Percentiles rank a stretch among this genome's conserved stretches.
Conservation (phyloP, 2,797 vertebrate genomes). For the Leuciscus waleckii region DNA sequence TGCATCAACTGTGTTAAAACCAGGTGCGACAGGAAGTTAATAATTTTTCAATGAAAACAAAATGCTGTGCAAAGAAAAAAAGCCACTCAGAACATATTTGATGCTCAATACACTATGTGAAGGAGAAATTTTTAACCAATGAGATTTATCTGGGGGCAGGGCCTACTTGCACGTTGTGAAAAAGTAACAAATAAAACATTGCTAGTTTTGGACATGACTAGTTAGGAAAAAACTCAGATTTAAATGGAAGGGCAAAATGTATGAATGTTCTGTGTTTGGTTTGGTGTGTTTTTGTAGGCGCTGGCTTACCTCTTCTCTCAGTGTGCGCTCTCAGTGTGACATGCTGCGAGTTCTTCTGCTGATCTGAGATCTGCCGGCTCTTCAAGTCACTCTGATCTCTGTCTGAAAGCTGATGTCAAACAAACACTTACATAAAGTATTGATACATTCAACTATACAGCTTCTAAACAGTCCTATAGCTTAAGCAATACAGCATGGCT, state of each 20-base stretch:
- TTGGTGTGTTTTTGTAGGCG: constrained; percentile 6
- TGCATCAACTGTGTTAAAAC: background rate
- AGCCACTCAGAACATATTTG: background rate
- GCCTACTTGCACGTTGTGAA: background rate
- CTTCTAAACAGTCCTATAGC: background rate
- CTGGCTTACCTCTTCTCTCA: constrained; percentile 49
- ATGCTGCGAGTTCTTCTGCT: constrained; percentile 43
- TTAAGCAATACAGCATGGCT: background rate
- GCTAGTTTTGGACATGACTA: background rate
- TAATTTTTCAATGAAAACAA: background rate
- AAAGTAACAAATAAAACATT: background rate
- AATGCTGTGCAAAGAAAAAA: background rate
- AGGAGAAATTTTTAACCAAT: background rate
- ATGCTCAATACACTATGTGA: background rate
- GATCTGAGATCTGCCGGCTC: constrained; percentile 39
- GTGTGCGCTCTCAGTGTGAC: constrained; percentile 40
- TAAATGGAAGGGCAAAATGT: constrained; percentile 8
- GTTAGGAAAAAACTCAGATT: background rate
- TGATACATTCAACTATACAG: constrained; percentile 6
- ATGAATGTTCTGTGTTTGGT: background rate
- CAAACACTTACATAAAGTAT: constrained; percentile 4
- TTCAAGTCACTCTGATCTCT: constrained; percentile 47
- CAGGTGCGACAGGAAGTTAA: background rate
- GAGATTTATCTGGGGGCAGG: background rate
- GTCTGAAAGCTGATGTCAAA: constrained; percentile 54